phyloP scores from a whole-genome alignment of 1,140 invertebrate genomes.

The Drosophila seguyi region DNA sequence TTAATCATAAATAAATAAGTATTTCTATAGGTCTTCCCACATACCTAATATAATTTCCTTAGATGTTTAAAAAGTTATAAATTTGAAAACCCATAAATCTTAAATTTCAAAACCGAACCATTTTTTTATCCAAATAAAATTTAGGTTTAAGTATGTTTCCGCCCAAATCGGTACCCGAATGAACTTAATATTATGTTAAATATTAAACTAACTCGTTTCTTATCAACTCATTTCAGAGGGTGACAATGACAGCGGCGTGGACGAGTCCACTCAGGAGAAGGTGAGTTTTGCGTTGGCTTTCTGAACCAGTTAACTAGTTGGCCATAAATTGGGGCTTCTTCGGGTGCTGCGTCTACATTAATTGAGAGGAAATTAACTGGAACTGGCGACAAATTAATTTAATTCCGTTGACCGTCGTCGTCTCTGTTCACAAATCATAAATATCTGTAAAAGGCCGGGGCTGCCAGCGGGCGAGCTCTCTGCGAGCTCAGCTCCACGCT shows the following conservation, averaged over 20 bases:
- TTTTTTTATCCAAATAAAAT: no score
- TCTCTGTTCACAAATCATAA: constrained; percentile 78
- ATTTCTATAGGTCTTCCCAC: no score
- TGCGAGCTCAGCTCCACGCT: constrained; percentile 55
- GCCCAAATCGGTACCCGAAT: neutral
- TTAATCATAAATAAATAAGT: no score
- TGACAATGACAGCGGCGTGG: constrained; percentile 92
- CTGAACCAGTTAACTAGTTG: constrained; percentile 31
- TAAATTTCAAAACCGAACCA: neutral
- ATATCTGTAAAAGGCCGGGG: constrained; percentile 78
- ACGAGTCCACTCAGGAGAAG: constrained; percentile 91
- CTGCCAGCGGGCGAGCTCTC: constrained; percentile 41
- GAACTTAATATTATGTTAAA: neutral
- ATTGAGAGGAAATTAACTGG: constrained; percentile 78
- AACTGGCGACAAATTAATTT: constrained; percentile 75
- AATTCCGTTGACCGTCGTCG: constrained; percentile 57
- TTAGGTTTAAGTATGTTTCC: neutral
- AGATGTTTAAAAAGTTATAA: neutral
- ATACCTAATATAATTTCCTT: neutral
- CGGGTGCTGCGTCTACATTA: constrained; percentile 51
- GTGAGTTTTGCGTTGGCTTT: constrained; percentile 85
- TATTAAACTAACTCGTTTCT: constrained; percentile 9
- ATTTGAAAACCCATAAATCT: neutral
- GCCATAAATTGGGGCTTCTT: constrained; percentile 35
- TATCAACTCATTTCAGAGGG: constrained; percentile 87